Conservation (phyloP, 2,797 vertebrate genomes). For the Siniperca undulata region DNA sequence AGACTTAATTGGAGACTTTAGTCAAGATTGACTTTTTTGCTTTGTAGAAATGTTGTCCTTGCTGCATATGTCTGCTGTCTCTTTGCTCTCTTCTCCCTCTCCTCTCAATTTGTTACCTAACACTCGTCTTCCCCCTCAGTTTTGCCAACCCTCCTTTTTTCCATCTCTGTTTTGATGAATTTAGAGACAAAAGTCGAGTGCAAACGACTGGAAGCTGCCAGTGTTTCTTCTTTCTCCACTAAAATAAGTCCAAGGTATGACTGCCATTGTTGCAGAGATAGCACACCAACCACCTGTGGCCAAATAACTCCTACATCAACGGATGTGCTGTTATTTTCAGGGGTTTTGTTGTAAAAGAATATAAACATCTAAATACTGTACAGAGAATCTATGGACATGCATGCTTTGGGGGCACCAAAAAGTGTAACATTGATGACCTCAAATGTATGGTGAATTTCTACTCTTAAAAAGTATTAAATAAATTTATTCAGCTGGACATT, state of each 20-base stretch:
- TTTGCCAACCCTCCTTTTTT: constrained; percentile 64
- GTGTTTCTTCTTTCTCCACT: constrained; percentile 87
- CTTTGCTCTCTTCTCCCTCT: constrained; percentile 13
- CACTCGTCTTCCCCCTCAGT: constrained; percentile 64
- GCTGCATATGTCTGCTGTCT: constrained; percentile 32
- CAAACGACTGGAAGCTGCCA: constrained; percentile 84
- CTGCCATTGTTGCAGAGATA: constrained; percentile 59
- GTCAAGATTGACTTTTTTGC: constrained; percentile 4
- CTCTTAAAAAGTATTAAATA: constrained; percentile 76
- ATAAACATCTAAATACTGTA: constrained; percentile 50
- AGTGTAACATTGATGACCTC: constrained; percentile 72
- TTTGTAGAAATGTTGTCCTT: constrained; percentile 17
- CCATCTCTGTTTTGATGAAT: constrained; percentile 84
- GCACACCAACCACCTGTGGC: constrained; percentile 58
- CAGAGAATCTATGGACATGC: constrained; percentile 68
- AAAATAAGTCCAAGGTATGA: constrained; percentile 76
- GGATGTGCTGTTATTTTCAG: constrained; percentile 59
- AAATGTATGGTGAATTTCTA: constrained; percentile 80
- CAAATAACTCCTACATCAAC: constrained; percentile 34
- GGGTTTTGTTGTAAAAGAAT: constrained; percentile 59
- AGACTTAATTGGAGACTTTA: not conserved
- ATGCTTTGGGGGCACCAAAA: constrained; percentile 77
- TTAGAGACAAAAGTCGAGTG: constrained; percentile 84
- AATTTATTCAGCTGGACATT: constrained; percentile 68
- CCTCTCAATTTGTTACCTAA: constrained; percentile 49